Evolutionary conservation across 2,113 vertebrate species (phyloP).

Genomic region (Rutilus rutilus): DNA sequence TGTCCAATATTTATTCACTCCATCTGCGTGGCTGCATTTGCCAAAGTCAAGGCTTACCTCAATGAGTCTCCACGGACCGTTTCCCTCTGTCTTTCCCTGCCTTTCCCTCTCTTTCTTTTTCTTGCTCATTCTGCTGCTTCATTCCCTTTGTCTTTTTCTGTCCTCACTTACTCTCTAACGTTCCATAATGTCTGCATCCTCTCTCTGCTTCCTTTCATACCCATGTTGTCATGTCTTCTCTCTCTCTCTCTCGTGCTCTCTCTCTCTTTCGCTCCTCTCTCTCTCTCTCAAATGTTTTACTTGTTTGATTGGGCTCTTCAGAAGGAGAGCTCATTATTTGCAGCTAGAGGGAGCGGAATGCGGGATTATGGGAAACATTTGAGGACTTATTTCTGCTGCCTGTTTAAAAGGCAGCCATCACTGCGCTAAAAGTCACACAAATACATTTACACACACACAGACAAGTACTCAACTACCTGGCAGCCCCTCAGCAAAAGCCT

Average conservation of each 20-base stretch:
- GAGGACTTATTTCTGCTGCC: slow-evolving; percentile 50
- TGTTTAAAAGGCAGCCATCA: slow-evolving; percentile 51
- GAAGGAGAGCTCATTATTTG: slow-evolving; percentile 59
- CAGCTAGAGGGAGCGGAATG: slow-evolving; percentile 55
- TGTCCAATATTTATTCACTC: slow-evolving; percentile 53
- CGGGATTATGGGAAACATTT: slow-evolving; percentile 54
- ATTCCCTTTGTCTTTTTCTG: slow-evolving; percentile 15
- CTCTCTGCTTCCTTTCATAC: slow-evolving; percentile 4
- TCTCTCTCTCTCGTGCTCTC: slow-evolving; percentile 11
- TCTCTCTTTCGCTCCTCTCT: slow-evolving; percentile 19
- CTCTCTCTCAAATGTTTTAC: slow-evolving; percentile 47
- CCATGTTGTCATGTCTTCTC: slow-evolving; percentile 15
- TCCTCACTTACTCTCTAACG: background rate
- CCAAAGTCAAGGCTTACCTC: slow-evolving; percentile 52
- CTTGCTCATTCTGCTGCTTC: background rate
- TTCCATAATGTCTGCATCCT: slow-evolving; percentile 9
- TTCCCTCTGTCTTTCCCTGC: slow-evolving; percentile 13
- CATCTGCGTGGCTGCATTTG: slow-evolving; percentile 41
- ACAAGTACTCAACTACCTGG: slow-evolving; percentile 14
- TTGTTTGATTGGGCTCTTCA: slow-evolving; percentile 53
- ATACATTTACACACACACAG: slow-evolving; percentile 35
- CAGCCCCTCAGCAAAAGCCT: slow-evolving; percentile 31
- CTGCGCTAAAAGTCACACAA: slow-evolving; percentile 39
- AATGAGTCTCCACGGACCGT: slow-evolving; percentile 42
- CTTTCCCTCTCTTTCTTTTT: background rate